Evolutionary conservation across 2,888 invertebrate genomes (phyloP).

Genomic region (Temnothorax ravouxi): DNA sequence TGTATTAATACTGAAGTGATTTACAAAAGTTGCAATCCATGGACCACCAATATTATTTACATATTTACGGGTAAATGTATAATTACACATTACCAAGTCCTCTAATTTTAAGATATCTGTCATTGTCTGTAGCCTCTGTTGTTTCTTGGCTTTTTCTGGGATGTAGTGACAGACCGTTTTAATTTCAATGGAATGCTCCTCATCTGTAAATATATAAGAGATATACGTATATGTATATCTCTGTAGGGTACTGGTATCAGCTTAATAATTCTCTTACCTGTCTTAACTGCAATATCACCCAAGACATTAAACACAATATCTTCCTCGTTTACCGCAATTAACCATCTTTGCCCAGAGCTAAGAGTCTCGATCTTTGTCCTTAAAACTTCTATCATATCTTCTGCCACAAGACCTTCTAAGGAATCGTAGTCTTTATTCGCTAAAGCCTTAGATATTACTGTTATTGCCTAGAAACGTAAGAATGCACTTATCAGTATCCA

Average conservation of each 20-base stretch:
- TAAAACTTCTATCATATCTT: constrained; percentile 84
- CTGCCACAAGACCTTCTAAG: constrained; percentile 85
- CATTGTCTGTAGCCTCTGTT: not conserved
- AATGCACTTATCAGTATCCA: not conserved
- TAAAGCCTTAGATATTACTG: constrained; percentile 84
- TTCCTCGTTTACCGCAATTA: constrained; percentile 64
- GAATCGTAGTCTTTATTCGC: constrained; percentile 85
- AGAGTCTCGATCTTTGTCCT: constrained; percentile 80
- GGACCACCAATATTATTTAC: constrained; percentile 86
- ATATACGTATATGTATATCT: not conserved
- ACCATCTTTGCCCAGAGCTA: constrained; percentile 68
- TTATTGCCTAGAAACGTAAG: constrained; percentile 84
- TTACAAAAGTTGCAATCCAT: constrained; percentile 87
- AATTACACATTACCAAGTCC: constrained; percentile 76
- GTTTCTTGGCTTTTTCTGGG: not conserved
- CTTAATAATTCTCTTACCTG: not conserved
- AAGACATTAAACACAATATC: constrained; percentile 51
- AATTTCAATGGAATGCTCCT: constrained; percentile 86
- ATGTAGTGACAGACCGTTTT: constrained; percentile 85
- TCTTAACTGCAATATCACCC: constrained; percentile 39
- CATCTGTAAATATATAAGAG: constrained; percentile 50
- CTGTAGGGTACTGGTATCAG: not conserved
- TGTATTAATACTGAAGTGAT: constrained; percentile 83
- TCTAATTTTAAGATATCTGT: not conserved
- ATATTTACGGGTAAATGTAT: constrained; percentile 87